phyloP scores from a whole-genome alignment of 2,113 vertebrate species.

The Chaetodon auriga region DNA sequence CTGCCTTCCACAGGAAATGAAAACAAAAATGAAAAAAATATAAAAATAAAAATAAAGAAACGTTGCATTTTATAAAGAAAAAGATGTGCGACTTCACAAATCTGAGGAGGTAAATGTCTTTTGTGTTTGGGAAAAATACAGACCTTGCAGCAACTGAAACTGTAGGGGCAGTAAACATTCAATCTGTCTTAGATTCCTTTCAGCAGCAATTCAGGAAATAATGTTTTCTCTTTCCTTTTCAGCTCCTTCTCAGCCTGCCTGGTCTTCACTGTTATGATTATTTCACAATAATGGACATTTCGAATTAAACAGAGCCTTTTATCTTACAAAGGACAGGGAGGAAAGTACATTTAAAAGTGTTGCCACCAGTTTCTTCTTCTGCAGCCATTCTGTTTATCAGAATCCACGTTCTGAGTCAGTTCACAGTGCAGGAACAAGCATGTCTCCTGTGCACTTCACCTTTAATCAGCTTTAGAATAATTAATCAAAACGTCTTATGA shows the following conservation, averaged over 20 bases:
- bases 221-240: neutral
- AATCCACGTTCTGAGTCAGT: neutral
- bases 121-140: conserved; percentile 38
- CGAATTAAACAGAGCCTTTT: neutral
- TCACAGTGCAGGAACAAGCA: neutral
- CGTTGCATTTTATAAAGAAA: conserved; percentile 17
- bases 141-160: neutral
- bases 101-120: conserved; percentile 14
- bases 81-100: conserved; percentile 23
- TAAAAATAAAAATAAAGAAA: neutral
- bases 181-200: conserved; percentile 30
- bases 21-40: conserved; percentile 33
- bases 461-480: neutral
- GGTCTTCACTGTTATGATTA: conserved; percentile 12
- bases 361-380: neutral
- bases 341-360: neutral
- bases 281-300: conserved; percentile 16
- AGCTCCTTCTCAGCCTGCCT: neutral
- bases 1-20: conserved; percentile 61
- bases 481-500: neutral
- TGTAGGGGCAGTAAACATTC: conserved; percentile 27
- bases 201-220: conserved; percentile 16
- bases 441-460: neutral
- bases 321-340: neutral
- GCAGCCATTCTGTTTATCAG: neutral